phyloP scores from a whole-genome alignment of 2,888 invertebrate species.

The Drosophila subsilvestris region DNA sequence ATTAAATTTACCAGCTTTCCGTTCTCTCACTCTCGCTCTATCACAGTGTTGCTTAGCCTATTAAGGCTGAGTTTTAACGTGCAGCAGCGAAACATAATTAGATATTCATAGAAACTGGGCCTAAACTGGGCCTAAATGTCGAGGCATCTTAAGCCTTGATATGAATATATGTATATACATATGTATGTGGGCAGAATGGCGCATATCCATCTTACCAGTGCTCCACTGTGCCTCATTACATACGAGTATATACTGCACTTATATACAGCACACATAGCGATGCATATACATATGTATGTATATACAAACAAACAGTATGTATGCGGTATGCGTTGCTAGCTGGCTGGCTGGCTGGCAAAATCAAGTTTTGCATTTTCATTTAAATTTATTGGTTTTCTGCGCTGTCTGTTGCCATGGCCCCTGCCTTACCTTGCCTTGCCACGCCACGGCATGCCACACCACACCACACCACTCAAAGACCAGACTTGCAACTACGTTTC shows the following conservation, averaged over 20 bases:
- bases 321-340: conserved; percentile 32
- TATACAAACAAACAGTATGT: conserved; percentile 25
- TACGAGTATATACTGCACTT: conserved; percentile 1
- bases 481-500: conserved; percentile 69
- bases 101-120: too few relatives aligned
- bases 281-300: conserved; percentile 6
- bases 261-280: conserved; percentile 7
- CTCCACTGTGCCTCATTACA: background rate
- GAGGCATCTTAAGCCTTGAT: too few relatives aligned
- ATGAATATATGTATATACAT: too few relatives aligned
- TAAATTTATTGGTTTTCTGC: conserved; percentile 66
- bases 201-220: background rate
- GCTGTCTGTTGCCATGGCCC: conserved; percentile 36
- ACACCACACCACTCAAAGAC: conserved; percentile 20
- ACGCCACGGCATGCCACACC: conserved; percentile 18
- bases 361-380: conserved; percentile 80
- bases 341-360: conserved; percentile 44
- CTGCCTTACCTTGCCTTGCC: conserved; percentile 13
- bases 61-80: too few relatives aligned
- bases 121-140: too few relatives aligned
- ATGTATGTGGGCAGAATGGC: too few relatives aligned
- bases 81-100: too few relatives aligned
- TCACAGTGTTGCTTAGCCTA: too few relatives aligned
- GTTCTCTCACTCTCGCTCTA: too few relatives aligned
- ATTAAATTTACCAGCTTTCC: too few relatives aligned